Base-by-base conservation (phyloP, 2,888 invertebrate genomes). In the Lomographa bimaculata region DNA sequence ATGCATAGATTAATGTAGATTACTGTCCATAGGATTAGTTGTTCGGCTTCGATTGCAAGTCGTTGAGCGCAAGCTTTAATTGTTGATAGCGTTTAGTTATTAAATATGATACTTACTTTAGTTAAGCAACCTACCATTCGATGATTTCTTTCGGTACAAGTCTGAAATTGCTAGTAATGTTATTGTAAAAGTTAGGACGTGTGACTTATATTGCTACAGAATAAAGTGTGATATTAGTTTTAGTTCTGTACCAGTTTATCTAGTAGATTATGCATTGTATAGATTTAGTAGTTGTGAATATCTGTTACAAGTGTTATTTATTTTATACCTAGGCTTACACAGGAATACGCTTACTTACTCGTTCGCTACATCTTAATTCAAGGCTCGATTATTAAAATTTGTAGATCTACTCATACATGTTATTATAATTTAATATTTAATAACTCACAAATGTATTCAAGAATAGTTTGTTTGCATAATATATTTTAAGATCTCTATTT, bases 181-280 rank as follows among this genome's bases (percentile, higher is more conserved):
- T n/a, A n/a, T n/a, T n/a, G n/a, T 42, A 56, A 43, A 52, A 46
- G 54, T 56, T 54, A 53, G 58, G 56, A 50, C 58, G 56, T 30
- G 57, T 56, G 45, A 38, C 48, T 49, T 50, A 38, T 45, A 51
- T 54, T 46, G 51, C 61, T 66, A 60, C 64, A 64, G 69, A 72
- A 73, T 70, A 58, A 63, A 56, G 81, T 86, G 86, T 86, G 85
- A 86, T 86, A 86, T 78, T 86, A 83, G 81, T 61, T 64, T 61
- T 70, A 79, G 69, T 61, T 60, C 51, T 52, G 54, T 55, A 51
- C 54, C 52, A 46, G 50, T 58, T 46, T 50, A 57, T 54, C 55
- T 43, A 56, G 38, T 39, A 36, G 23, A 36, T 45, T 39, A 42
- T 46, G 40, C 29, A 47, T 43, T 48, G 41, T 11, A 14, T 23